These are phyloP conservation scores for Clitarchus hookeri DNA, from an alignment of 2,888 invertebrate species.

Conservation along the genomic window DNA sequence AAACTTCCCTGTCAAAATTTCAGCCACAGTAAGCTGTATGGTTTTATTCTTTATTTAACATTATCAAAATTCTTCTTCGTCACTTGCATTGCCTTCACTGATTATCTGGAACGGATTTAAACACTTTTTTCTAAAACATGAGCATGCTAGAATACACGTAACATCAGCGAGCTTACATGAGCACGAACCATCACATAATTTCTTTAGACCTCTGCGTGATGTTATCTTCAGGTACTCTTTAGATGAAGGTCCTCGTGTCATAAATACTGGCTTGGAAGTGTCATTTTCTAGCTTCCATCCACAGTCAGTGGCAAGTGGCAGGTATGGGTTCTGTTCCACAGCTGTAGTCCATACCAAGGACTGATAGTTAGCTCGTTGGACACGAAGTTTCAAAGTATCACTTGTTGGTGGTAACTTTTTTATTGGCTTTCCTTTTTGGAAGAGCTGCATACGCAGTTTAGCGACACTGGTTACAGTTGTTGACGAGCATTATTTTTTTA, in stretches of 20 bases:
- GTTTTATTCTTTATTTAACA: too few species aligned
- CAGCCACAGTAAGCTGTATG: too few species aligned
- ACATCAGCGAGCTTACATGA: background rate
- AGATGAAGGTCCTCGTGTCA: background rate
- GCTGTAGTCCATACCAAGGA: background rate
- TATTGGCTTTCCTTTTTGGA: too few species aligned
- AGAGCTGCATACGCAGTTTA: too few species aligned
- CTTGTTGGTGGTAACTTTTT: too few species aligned
- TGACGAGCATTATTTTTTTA: too few species aligned
- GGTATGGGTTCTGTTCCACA: background rate
- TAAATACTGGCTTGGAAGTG: background rate
- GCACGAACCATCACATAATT: background rate
- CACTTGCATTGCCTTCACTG: background rate
- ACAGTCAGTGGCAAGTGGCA: background rate
- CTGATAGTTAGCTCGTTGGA: background rate
- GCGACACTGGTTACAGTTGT: too few species aligned
- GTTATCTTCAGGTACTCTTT: background rate
- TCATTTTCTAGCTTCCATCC: slow-evolving; percentile 19
- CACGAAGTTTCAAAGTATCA: too few species aligned
- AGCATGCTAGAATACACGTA: background rate
- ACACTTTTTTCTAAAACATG: background rate
- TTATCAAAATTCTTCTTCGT: background rate
- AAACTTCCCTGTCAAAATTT: too few species aligned
- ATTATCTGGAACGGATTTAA: background rate
- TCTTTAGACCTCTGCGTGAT: slow-evolving; percentile 15